Evolutionary conservation across 2,888 invertebrate species (phyloP).

Genomic region (Hesperia comma): DNA sequence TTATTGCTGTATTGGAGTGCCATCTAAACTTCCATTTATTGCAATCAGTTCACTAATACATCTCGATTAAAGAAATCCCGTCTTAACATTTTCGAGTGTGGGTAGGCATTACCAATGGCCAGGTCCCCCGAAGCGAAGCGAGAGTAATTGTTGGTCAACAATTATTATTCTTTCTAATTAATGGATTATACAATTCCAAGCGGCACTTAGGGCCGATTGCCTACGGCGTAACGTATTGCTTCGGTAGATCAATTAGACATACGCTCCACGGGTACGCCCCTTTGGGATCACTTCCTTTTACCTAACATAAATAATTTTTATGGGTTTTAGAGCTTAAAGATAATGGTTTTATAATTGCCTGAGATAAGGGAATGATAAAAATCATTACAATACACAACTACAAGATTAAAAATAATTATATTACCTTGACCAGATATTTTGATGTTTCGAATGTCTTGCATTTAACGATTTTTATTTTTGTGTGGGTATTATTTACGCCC

Average conservation of each 20-base stretch:
- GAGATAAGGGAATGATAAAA: constrained; percentile 22
- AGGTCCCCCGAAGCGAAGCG: no score
- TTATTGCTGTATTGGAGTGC: no score
- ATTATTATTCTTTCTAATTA: constrained; percentile 52
- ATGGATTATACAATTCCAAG: constrained; percentile 59
- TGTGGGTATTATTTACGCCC: no score
- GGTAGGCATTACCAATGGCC: no score
- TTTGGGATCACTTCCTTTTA: constrained; percentile 39
- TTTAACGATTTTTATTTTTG: no score
- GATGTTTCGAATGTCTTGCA: no score
- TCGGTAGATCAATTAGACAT: constrained; percentile 59
- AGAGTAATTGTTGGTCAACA: no score
- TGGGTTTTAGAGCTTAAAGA: constrained; percentile 33
- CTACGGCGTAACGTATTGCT: constrained; percentile 49
- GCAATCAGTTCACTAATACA: no score
- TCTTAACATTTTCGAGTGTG: no score
- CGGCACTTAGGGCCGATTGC: constrained; percentile 59
- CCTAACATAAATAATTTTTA: constrained; percentile 41
- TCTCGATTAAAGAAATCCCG: no score
- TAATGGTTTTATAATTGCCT: constrained; percentile 12
- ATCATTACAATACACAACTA: constrained; percentile 11
- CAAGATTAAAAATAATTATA: background rate
- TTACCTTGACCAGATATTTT: no score
- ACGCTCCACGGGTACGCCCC: constrained; percentile 53
- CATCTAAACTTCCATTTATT: no score